Evolutionary conservation across 2,797 vertebrate genomes (phyloP).

Genomic region (Paramormyrops hopkinsi): DNA sequence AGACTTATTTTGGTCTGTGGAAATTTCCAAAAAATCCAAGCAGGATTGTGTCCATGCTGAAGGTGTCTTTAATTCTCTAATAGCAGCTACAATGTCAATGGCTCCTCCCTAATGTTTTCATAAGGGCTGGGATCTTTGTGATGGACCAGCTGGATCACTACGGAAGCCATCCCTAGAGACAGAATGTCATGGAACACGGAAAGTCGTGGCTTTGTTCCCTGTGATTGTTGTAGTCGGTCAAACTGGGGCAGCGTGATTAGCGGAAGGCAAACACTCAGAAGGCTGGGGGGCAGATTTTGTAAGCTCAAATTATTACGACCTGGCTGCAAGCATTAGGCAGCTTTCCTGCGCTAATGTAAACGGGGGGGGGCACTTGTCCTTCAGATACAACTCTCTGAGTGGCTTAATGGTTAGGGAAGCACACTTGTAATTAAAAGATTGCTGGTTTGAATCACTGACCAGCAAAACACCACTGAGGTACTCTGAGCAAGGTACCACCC

Average conservation of each 20-base stretch:
- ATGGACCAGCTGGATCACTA: not conserved
- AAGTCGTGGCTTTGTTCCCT: not conserved
- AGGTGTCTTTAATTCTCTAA: not conserved
- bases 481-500: no score
- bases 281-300: slow-evolving; percentile 23
- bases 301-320: slow-evolving; percentile 23
- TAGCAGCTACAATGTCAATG: not conserved
- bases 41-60: not conserved
- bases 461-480: no score
- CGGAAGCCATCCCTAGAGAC: not conserved
- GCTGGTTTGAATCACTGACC: not conserved
- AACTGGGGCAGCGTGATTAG: not conserved
- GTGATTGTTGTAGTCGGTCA: not conserved
- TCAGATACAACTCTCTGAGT: no score
- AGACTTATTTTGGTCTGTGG: not conserved
- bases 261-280: slow-evolving; percentile 30
- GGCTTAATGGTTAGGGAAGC: no score
- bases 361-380: not conserved
- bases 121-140: not conserved
- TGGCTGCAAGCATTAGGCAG: not conserved
- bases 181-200: not conserved
- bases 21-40: not conserved
- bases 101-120: not conserved
- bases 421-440: not conserved
- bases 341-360: not conserved